Evolutionary conservation across 2,113 vertebrate species (phyloP).

Genomic region (Tylochromis polylepis): DNA sequence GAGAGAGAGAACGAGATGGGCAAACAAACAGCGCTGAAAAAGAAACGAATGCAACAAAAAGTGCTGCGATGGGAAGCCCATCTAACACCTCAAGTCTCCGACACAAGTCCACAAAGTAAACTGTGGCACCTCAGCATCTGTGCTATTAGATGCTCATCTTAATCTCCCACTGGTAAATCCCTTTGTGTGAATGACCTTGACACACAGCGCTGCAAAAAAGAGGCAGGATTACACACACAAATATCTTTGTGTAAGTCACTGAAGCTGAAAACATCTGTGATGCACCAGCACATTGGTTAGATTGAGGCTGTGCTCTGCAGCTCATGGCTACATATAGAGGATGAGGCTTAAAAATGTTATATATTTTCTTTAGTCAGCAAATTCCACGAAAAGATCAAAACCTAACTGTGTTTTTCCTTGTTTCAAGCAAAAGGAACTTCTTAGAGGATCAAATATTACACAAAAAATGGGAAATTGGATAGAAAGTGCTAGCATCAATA

Average conservation of each 20-base stretch:
- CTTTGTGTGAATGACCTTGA: conserved; percentile 10
- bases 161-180: not conserved
- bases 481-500: not conserved
- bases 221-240: not conserved
- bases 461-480: not conserved
- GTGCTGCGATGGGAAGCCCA: not conserved
- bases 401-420: not conserved
- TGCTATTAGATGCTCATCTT: not conserved
- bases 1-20: not conserved
- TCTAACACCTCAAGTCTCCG: not conserved
- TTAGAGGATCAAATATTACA: not conserved
- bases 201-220: not conserved
- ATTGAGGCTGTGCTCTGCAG: not conserved
- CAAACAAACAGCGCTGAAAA: not conserved
- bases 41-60: not conserved
- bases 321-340: not conserved
- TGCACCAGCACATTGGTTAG: not conserved
- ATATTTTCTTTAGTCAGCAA: not conserved
- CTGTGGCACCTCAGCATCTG: not conserved
- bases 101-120: not conserved
- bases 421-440: not conserved
- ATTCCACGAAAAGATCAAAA: not conserved
- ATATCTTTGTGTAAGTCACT: not conserved
- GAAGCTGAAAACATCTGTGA: not conserved
- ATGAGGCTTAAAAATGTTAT: not conserved